Base-by-base conservation (phyloP, 1,140 invertebrate genomes). In the Drosophila albomicans region DNA sequence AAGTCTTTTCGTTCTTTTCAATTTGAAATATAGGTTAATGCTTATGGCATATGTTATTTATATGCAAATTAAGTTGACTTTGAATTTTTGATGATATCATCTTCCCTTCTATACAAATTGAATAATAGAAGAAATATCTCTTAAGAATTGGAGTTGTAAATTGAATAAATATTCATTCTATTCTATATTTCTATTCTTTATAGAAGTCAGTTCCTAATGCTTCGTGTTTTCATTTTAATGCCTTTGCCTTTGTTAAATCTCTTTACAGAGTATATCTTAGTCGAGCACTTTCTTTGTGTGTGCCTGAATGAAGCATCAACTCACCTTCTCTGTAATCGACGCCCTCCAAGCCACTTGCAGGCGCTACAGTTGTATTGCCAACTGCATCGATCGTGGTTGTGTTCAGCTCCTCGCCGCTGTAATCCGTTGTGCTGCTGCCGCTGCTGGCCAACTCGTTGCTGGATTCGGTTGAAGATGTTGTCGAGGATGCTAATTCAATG, bases 251-350 rank as follows among this genome's bases (percentile, higher is more conserved):
- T 25, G 20, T 25, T 25, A 25, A 25, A 25, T 25, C 20, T 25
- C 3, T 25, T 25, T 13, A 13, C 41, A 32, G 28, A 30, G 54
- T n/a, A 43, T 1, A 4, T 57, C 5, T 1, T 5, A 41, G 54
- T 57, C 10, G 16, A 38, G 54, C 35, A 32, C 8, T 59, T 13
- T 43, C 45, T 32, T 7, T 5, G 32, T 38, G 15, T 61, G 7
- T n/a, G 32, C 28, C 7, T 56, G 43, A 25, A 48, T 68, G 51
- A 15, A 35, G 43, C 32, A 10, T 43, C 13, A 35, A 89, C 84
- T 92, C 67, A 93, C 92, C 84, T 85, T 93, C 91, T 58, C 75
- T 79, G 79, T 93, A 93, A 79, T 93, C 92, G 70, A 93, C 79
- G 79, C 92, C 89, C 64, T 89, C 84, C 70, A 92, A 63, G 67